Evolutionary conservation across 1,140 invertebrate genomes (phyloP).

Genomic region (Apocrypta bakeri): DNA sequence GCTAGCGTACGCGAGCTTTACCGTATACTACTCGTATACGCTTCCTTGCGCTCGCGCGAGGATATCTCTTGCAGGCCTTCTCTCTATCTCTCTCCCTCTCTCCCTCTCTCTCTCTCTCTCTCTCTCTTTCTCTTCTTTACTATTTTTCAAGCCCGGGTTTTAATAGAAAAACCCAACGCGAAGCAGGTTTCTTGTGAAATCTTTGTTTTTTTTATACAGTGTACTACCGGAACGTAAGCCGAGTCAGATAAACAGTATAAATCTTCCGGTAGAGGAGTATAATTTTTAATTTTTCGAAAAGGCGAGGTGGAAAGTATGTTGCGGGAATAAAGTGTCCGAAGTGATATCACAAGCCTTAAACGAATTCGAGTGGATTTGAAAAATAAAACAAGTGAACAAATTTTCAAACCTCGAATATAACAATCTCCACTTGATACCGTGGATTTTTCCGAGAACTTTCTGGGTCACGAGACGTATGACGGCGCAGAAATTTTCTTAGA

Average conservation of each 20-base stretch:
- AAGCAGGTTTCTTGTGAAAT: not conserved
- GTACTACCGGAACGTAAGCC: not conserved
- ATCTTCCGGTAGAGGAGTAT: not conserved
- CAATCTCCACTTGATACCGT: not conserved
- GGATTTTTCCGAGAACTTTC: conserved; percentile 32
- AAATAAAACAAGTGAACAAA: not conserved
- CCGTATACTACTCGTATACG: not conserved
- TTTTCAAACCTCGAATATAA: not conserved
- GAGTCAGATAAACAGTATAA: not conserved
- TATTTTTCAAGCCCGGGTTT: not conserved
- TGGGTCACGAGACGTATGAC: not conserved
- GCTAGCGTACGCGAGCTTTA: not conserved
- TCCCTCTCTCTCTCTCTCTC: not conserved
- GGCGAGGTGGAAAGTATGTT: not conserved
- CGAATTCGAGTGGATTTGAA: not conserved
- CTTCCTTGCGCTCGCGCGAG: not conserved
- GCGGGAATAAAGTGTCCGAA: conserved; percentile 11
- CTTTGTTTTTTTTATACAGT: not conserved
- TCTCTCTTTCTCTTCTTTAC: not conserved
- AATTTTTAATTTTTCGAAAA: conserved; percentile 2
- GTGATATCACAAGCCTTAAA: not conserved
- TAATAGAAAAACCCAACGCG: not conserved
- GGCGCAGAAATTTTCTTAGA: conserved; percentile 17
- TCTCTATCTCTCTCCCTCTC: not conserved
- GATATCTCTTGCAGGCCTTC: not conserved